Conservation (phyloP, 2,797 vertebrate genomes). For the Chaunax sp. region DNA sequence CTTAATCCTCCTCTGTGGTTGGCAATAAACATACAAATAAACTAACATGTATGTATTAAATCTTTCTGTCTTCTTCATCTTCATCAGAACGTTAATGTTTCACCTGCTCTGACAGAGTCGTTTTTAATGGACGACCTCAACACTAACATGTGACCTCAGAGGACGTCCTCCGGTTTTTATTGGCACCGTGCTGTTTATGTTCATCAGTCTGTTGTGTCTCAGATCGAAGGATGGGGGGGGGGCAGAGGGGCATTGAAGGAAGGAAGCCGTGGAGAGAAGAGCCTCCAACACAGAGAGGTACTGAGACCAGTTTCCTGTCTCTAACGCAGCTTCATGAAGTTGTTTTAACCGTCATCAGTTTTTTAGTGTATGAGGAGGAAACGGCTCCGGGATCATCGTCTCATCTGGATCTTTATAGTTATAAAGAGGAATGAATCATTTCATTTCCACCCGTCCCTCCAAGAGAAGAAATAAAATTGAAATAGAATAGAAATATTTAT, state of each 20-base stretch:
- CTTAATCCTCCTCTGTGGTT: no score
- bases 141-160: constrained; percentile 69
- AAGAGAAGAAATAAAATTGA: no score
- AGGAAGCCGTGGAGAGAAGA: constrained; percentile 71
- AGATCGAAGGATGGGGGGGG: constrained; percentile 33
- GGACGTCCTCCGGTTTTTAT: constrained; percentile 71
- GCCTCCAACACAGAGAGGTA: constrained; percentile 54
- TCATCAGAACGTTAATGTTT: no score
- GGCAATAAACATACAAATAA: background rate
- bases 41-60: constrained; percentile 9
- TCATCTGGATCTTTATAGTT: no score
- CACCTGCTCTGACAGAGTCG: constrained; percentile 26
- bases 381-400: no score
- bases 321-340: no score
- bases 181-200: constrained; percentile 64
- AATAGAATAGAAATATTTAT: no score
- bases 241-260: constrained; percentile 56
- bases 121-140: constrained; percentile 54
- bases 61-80: constrained; percentile 27
- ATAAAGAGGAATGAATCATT: no score
- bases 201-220: constrained; percentile 48
- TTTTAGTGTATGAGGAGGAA: no score
- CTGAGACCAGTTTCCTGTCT: no score
- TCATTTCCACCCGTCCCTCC: no score
- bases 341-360: no score